Conservation (phyloP, 2,113 vertebrate species). For the Tragelaphus buxtoni region DNA sequence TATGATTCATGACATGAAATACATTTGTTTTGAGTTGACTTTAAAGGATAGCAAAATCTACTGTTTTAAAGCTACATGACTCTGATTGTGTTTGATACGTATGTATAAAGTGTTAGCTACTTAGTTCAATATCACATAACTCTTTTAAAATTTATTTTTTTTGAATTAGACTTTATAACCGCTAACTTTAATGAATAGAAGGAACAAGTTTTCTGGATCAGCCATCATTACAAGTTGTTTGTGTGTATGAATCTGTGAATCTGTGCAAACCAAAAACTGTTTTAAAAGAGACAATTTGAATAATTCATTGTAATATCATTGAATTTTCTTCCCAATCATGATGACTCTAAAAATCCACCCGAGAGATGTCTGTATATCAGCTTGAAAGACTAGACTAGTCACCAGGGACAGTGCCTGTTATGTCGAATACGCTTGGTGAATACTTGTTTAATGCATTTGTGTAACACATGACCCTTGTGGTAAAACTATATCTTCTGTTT, state of each 20-base stretch:
- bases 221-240: not conserved
- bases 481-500: not conserved
- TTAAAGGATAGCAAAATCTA: not conserved
- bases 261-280: not conserved
- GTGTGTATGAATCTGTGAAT: not conserved
- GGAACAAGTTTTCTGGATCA: not conserved
- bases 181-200: not conserved
- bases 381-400: not conserved
- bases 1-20: not conserved
- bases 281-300: not conserved
- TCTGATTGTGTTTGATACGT: not conserved
- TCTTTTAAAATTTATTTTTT: not conserved
- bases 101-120: not conserved
- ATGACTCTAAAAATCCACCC: not conserved
- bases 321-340: not conserved
- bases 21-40: not conserved
- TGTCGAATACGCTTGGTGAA: not conserved
- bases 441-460: not conserved
- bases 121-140: not conserved
- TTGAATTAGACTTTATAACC: not conserved
- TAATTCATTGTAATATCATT: not conserved
- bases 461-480: not conserved
- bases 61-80: not conserved
- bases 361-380: not conserved
- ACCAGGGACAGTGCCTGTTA: no score